Base-by-base conservation (phyloP, 2,113 vertebrate genomes). In the Mus musculus region DNA sequence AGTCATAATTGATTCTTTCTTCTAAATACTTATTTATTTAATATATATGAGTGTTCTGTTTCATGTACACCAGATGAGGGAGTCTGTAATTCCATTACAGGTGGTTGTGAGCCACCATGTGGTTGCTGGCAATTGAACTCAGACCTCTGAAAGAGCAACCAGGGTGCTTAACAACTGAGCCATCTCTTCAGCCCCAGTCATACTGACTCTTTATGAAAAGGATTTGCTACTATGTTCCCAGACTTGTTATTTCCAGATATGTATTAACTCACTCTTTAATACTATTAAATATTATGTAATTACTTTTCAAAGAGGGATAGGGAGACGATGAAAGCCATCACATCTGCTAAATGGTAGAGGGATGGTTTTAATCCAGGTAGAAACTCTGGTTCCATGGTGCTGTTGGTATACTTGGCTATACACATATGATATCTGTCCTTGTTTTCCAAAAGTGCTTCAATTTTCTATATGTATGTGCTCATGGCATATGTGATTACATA, bases 281-380 rank as follows among this genome's bases (percentile, higher is more conserved):
- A 2, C 61, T 46, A 12, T 24, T 67, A 39, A 8, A 56, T 61
- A 24, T 67, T 52, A 76, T 2, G 3, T 36, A 52, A 56, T 11
- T 81, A 56, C 49, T 97, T 90, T 89, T 80, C 24, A 24, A 2
- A 54, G 56, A n/a, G 88, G 24, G 7, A 90, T 88, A 89, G 20
- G 63, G 49, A 39, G 11, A 4, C 30, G 33, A 46, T 20, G 42
- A 49, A 33, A 42, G 14, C 59, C 22, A 72, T 78, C 30, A 61
- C 81, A n/a, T 56, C 42, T 89, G 24, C 42, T 54, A 30, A 67
- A 39, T 12, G 22, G 24, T 16, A 0, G 42, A 28, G n/a, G n/a
- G 20, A 52, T 16, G 72, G 33, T 80, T 30, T 82, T 52, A 67
- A 28, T 8, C 16, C 19, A 24, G 49, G 69, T 3, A 67, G 12